phyloP scores from a whole-genome alignment of 2,888 invertebrate species.

The Cheilosia pagana region DNA sequence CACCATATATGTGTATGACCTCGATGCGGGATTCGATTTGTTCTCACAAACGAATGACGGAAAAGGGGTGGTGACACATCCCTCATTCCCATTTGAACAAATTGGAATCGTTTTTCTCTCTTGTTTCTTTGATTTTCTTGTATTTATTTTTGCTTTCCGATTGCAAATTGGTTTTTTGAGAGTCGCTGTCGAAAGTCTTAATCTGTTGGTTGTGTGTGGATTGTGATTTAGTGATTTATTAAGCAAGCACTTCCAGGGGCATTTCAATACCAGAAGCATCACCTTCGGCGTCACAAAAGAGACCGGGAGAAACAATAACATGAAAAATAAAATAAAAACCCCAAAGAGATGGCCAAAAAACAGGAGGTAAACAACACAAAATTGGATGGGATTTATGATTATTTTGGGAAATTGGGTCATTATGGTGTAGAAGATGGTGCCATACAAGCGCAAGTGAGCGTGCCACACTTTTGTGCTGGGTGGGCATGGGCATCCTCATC shows the following conservation, averaged over 20 bases:
- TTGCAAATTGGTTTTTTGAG: conserved; percentile 69
- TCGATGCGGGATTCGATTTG: conserved; percentile 65
- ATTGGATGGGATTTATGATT: conserved; percentile 73
- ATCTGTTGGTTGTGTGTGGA: conserved; percentile 31
- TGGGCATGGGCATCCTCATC: conserved; percentile 64
- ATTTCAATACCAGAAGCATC: conserved; percentile 57
- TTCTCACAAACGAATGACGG: conserved; percentile 26
- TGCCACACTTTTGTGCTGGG: conserved; percentile 44
- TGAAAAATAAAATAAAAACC: not conserved
- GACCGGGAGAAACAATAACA: not conserved
- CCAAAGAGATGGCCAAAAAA: conserved; percentile 16
- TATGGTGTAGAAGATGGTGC: conserved; percentile 64
- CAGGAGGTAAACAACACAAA: conserved; percentile 36
- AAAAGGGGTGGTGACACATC: conserved; percentile 23
- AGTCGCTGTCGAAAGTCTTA: conserved; percentile 51
- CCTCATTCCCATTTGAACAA: conserved; percentile 49
- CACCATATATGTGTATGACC: conserved; percentile 64
- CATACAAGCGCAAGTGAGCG: conserved; percentile 54
- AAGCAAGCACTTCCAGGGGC: conserved; percentile 5
- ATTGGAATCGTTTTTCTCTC: conserved; percentile 57
- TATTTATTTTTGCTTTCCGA: conserved; percentile 36
- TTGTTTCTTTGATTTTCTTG: conserved; percentile 12
- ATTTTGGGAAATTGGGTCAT: conserved; percentile 75
- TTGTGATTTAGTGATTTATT: conserved; percentile 64
- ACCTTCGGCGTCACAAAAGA: conserved; percentile 40